A percentile compares a stretch with the other conserved stretches of the same genome.
phyloP scores from a whole-genome alignment of 2,888 invertebrate species.

The Polydrusus cervinus region DNA sequence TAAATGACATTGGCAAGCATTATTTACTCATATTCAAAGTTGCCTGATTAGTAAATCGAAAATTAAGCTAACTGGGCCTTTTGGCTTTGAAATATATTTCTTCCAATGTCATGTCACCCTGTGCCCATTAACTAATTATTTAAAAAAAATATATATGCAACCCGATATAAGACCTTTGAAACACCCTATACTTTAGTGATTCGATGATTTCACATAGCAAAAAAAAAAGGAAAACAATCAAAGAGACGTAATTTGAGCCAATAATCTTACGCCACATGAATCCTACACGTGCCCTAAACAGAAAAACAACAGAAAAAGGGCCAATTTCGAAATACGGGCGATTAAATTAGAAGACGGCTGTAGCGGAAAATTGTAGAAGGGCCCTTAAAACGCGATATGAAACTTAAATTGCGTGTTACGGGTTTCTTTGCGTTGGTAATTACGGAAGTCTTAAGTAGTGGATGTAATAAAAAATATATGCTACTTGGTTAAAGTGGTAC shows the following conservation, averaged over 20 bases:
- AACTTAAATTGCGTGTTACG: constrained; percentile 62
- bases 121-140: too few relatives aligned
- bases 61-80: too few relatives aligned
- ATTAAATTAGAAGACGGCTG: constrained; percentile 53
- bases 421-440: constrained; percentile 61
- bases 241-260: constrained; percentile 10
- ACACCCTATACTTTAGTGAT: too few relatives aligned
- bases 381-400: constrained; percentile 62
- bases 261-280: constrained; percentile 21
- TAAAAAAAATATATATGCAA: too few relatives aligned
- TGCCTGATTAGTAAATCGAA: too few relatives aligned
- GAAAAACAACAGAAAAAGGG: constrained; percentile 20
- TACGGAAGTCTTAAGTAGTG: constrained; percentile 45
- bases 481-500: too few relatives aligned
- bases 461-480: neutral
- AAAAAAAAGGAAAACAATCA: neutral
- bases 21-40: too few relatives aligned
- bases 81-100: too few relatives aligned
- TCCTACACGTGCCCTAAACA: constrained; percentile 17
- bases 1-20: too few relatives aligned
- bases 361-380: constrained; percentile 57
- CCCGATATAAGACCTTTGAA: too few relatives aligned
- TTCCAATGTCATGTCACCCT: too few relatives aligned
- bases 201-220: too few relatives aligned
- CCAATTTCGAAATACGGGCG: constrained; percentile 41